Percentiles rank a stretch among this genome's conserved stretches.
Conservation (phyloP, 2,113 vertebrate genomes). For the Mus pahari region DNA sequence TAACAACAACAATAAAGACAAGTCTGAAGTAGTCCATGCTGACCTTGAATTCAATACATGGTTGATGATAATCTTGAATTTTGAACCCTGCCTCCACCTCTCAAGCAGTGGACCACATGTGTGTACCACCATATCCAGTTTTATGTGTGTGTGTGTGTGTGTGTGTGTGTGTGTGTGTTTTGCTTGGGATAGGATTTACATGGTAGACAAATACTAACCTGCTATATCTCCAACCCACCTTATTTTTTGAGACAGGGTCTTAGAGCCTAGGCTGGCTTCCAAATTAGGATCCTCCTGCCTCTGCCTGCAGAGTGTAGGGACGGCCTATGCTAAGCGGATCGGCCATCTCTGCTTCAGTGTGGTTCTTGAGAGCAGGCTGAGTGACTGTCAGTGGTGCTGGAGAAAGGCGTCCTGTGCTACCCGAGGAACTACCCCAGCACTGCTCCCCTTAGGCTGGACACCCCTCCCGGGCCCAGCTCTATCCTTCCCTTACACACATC, state of each 20-base stretch:
- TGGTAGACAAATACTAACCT: background rate
- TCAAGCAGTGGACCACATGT: background rate
- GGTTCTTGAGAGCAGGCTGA: background rate
- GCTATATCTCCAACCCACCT: background rate
- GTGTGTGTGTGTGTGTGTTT: background rate
- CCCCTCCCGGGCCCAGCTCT: background rate
- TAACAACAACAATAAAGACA: background rate
- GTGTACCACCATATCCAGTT: background rate
- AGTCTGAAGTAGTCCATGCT: background rate
- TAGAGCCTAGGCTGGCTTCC: background rate
- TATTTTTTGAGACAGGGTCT: background rate
- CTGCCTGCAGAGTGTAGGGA: background rate
- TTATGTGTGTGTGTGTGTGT: background rate
- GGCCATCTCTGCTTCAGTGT: background rate
- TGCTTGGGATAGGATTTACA: background rate
- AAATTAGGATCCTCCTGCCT: too few species aligned
- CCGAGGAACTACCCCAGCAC: too few species aligned
- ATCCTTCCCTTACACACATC: background rate
- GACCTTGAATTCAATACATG: background rate
- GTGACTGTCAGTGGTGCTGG: background rate
- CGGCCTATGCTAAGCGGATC: background rate
- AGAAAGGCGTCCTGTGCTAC: too few species aligned
- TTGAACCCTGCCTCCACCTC: background rate
- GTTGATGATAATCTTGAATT: background rate
- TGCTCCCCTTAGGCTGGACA: background rate